These are phyloP conservation scores for Nomada fucata DNA, from an alignment of 2,888 invertebrate genomes.

Conservation along the genomic window DNA sequence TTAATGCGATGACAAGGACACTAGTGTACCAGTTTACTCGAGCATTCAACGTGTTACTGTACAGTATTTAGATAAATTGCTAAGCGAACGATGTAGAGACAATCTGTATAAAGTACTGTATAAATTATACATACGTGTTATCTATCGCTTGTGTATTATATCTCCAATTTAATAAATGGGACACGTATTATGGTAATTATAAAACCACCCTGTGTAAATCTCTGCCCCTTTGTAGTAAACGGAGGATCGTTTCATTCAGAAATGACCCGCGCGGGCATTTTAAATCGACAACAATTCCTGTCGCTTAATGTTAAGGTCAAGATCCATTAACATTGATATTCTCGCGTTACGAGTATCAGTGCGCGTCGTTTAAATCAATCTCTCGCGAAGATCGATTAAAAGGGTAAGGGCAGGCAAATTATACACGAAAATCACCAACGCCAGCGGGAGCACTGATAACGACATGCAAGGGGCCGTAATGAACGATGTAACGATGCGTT, in stretches of 20 bases:
- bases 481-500: conserved; percentile 48
- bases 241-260: no score
- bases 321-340: not conserved
- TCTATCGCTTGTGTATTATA: conserved; percentile 83
- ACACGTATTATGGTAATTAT: conserved; percentile 73
- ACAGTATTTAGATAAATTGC: conserved; percentile 79
- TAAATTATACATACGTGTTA: conserved; percentile 84
- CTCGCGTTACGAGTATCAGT: not conserved
- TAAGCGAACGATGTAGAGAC: conserved; percentile 76
- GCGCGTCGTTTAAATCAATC: conserved; percentile 5
- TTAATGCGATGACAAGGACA: conserved; percentile 1
- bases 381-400: conserved; percentile 4
- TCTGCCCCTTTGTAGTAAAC: not conserved
- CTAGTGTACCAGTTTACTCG: conserved; percentile 34
- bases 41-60: conserved; percentile 77
- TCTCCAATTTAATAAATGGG: conserved; percentile 83
- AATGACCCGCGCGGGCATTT: no score
- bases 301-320: not conserved
- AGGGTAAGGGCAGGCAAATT: conserved; percentile 8
- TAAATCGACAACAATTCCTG: not conserved
- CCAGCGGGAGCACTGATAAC: conserved; percentile 48
- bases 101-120: conserved; percentile 82
- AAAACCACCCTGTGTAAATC: conserved; percentile 46
- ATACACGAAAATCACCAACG: conserved; percentile 37
- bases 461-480: conserved; percentile 49